These are phyloP conservation scores for Valencia hispanica DNA, from an alignment of 2,797 vertebrate genomes.

Conservation along the genomic window DNA sequence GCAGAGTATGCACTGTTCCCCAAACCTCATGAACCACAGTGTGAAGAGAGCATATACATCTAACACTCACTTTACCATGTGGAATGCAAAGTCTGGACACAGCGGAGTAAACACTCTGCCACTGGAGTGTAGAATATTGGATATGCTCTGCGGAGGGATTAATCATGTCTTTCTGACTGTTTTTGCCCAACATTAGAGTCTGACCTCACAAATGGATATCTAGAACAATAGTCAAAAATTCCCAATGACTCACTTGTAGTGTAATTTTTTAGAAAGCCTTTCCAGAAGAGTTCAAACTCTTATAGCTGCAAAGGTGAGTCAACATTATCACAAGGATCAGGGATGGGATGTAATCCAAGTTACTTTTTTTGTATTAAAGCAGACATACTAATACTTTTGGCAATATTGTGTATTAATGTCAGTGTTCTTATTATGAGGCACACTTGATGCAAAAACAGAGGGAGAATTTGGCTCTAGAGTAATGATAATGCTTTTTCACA, in stretches of 20 bases:
- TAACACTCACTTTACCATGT: neutral
- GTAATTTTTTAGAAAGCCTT: neutral
- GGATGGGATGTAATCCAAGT: neutral
- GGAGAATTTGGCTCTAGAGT: conserved; percentile 23
- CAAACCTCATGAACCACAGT: neutral
- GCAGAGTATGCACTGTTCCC: neutral
- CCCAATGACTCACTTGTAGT: neutral
- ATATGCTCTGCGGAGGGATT: neutral
- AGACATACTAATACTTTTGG: neutral
- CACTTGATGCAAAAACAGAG: conserved; percentile 28
- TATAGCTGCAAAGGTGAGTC: neutral
- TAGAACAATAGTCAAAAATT: neutral
- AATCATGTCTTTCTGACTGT: neutral
- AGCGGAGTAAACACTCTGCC: neutral
- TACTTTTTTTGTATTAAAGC: neutral
- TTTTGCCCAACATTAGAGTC: neutral
- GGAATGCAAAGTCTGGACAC: neutral
- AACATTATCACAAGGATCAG: neutral
- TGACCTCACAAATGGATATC: neutral
- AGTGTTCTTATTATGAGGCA: neutral
- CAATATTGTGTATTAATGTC: neutral
- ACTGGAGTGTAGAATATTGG: neutral
- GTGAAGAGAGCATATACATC: neutral
- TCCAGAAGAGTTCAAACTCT: neutral
- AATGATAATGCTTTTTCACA: conserved; percentile 32